Base-by-base conservation (phyloP, 2,797 vertebrate genomes). In the Melopsittacus undulatus region DNA sequence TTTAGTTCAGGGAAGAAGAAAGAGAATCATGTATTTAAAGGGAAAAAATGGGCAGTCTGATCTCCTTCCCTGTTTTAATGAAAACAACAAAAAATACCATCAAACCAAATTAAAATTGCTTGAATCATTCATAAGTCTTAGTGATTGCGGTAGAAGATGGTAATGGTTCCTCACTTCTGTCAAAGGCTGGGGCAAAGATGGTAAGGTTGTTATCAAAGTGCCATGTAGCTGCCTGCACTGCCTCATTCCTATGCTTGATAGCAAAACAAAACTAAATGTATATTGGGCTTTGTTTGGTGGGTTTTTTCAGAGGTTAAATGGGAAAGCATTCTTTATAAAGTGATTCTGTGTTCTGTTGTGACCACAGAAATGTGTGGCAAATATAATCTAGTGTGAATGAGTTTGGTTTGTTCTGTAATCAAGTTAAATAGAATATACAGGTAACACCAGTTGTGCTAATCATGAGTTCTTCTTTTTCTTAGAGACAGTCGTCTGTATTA, bases 131-230 rank as follows among this genome's bases (percentile, higher is more conserved):
- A 90, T 90, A n/a, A 46, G 27, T 90, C 32, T 79, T 77, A 73
- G 2, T 76, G 83, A 82, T 79, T 87, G 27, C 46, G 67, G 23
- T 56, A 30, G 34, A 87, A 91, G 67, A 34, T 56, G 38, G 40
- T 59, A 73, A 76, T 70, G 77, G 82, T 94, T 89, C 70, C 29
- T 75, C 38, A 30, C n/a, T 91, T 93, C 66, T 95, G 24, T 59
- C 87, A 75, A 80, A 88, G 80, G 16, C 6, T 84, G 69, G n/a
- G 51, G 51, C 63, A 87, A 76, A 56, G n/a, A 30, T 38, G 62
- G 10, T 84, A 52, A 84, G 70, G 36, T 48, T 67, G 42, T 48
- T 87, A 56, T 51, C 70, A 46, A 36, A 73, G 78, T 67, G 56
- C 12, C 6, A 0, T 1, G 1, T 32, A 76, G 66, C 54, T 81